Evolutionary conservation across 2,888 invertebrate species (phyloP), one percentile per base, ranked within the genome.

Genomic region (Chaetoderma sp.): DNA sequence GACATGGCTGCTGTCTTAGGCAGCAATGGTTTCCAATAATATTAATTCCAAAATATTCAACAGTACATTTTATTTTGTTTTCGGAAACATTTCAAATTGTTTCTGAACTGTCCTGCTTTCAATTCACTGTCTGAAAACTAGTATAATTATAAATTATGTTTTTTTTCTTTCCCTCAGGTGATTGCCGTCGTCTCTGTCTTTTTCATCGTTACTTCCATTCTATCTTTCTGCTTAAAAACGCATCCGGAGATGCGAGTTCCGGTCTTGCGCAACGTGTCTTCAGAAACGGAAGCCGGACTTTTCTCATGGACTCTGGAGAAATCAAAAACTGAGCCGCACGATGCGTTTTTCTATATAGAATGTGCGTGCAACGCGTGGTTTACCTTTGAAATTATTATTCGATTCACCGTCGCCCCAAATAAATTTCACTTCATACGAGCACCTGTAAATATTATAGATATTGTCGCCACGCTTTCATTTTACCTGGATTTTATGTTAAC

Each of bases 211-310:
- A 92, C 95, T 75, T 97, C 96, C 81, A 96, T 98, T 77, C 90
- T 96, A 79, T 94, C 94, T 72, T 98, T 98, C 90, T 97, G 96
- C 88, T 90, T 97, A 87, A 98, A 98, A 89, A 96, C 96, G 0
- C 95, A 96, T 86, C 95, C 99, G 73, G 98, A 84, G 62, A 83
- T 87, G 81, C 75, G 86, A 60, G 86, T 86, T 21, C 86, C 87
- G 2, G 79, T 83, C 60, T 78, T 86, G 60, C 70, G 71, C 65
- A 86, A 85, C 68, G 73, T 78, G 57, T 83, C 85, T 5, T 73
- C 81, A 28, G 69, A 70, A 57, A 71, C 67, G 45, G 72, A 77
- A 21, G 76, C 76, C 59, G 77, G 77, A 23, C 78, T 77, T 67
- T 60, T 66, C 42, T 76, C 81, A 10, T 95, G 94, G 93, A 92